Evolutionary conservation across 1,140 invertebrate species (phyloP).

Genomic region (Drosophila mojavensis): DNA sequence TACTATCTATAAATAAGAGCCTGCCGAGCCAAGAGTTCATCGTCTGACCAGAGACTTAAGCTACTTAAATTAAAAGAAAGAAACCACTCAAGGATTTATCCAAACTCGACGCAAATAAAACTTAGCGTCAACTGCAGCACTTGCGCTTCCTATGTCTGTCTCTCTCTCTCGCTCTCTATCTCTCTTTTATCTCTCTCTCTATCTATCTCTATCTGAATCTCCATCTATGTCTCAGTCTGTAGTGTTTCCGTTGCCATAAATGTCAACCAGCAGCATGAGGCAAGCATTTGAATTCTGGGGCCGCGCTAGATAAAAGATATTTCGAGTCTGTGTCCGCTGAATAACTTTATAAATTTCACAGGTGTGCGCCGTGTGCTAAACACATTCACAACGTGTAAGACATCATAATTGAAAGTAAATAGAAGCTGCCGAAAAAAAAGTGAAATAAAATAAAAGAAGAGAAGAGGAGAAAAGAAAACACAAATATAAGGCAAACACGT

Average conservation of each 20-base stretch:
- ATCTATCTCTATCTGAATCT: neutral
- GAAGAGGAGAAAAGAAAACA: too few relatives aligned
- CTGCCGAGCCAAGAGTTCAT: neutral
- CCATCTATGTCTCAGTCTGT: slow-evolving; percentile 20
- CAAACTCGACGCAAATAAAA: slow-evolving; percentile 61
- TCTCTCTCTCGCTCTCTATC: neutral
- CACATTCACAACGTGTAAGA: slow-evolving; percentile 14
- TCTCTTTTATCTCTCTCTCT: neutral
- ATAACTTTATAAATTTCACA: slow-evolving; percentile 37
- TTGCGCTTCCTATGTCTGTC: neutral
- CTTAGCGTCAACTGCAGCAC: slow-evolving; percentile 56
- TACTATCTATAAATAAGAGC: slow-evolving; percentile 21
- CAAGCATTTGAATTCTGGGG: slow-evolving; percentile 25
- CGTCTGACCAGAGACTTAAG: slow-evolving; percentile 41
- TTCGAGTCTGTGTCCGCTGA: slow-evolving; percentile 1
- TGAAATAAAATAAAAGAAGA: too few relatives aligned
- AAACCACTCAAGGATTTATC: slow-evolving; percentile 59
- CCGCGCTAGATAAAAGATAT: slow-evolving; percentile 20
- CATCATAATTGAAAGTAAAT: slow-evolving; percentile 53
- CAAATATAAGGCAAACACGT: slow-evolving; percentile 51
- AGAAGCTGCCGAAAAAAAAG: slow-evolving; percentile 25
- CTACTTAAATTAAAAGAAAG: slow-evolving; percentile 68
- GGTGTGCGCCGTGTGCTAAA: slow-evolving; percentile 42
- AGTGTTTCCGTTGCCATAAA: slow-evolving; percentile 42
- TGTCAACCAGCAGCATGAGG: slow-evolving; percentile 50